Evolutionary conservation across 1,140 invertebrate genomes (phyloP).

Genomic region (Subanguina moxae): DNA sequence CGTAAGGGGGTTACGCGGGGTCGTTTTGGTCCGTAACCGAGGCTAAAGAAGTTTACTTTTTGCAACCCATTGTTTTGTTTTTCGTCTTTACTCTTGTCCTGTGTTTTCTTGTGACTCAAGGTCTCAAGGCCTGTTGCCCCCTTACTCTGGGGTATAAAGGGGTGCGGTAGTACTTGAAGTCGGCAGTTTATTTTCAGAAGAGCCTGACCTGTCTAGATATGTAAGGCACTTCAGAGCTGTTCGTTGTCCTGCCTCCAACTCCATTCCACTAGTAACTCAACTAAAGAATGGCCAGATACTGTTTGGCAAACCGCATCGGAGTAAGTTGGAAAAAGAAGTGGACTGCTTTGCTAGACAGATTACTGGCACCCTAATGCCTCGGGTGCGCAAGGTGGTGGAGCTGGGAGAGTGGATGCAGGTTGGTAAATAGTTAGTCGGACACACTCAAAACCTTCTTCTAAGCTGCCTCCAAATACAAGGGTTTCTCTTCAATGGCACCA

Average conservation of each 20-base stretch:
- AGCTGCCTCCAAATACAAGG: background rate
- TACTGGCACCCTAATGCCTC: background rate
- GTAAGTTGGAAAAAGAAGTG: background rate
- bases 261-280: background rate
- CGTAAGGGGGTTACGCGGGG: too few species aligned
- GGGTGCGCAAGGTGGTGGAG: background rate
- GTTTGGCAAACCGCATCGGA: background rate
- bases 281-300: background rate
- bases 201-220: background rate
- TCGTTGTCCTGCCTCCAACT: background rate
- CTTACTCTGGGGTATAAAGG: too few species aligned
- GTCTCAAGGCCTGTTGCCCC: too few species aligned
- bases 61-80: too few species aligned
- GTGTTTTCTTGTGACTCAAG: too few species aligned
- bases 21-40: too few species aligned
- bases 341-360: background rate
- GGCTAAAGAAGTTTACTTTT: too few species aligned
- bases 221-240: background rate
- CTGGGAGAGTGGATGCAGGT: background rate
- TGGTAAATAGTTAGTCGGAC: background rate
- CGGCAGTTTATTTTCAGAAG: background rate
- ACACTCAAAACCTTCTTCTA: background rate
- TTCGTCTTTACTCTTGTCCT: too few species aligned
- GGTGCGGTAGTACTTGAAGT: too few species aligned
- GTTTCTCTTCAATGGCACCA: constrained; percentile 3